Conservation (phyloP, 2,888 invertebrate genomes). For the Latrodectus hesperus region DNA sequence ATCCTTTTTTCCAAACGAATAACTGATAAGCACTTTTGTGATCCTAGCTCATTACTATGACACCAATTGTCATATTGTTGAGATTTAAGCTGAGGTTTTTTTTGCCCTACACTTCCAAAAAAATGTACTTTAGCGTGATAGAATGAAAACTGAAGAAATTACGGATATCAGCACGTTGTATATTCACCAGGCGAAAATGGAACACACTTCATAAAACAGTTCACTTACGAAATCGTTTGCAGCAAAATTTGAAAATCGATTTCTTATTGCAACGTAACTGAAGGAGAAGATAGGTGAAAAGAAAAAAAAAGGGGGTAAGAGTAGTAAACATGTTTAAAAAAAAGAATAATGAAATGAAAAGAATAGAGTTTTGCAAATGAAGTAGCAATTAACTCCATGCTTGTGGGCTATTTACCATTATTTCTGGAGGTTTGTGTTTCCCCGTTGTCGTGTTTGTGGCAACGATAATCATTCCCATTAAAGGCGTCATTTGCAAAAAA, state of each 20-base stretch:
- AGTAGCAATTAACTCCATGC: background rate
- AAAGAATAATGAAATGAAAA: too few species aligned
- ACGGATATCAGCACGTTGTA: too few species aligned
- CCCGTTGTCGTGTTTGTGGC: background rate
- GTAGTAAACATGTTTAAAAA: too few species aligned
- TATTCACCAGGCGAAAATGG: background rate
- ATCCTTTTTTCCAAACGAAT: too few species aligned
- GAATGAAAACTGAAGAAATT: too few species aligned
- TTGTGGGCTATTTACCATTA: background rate
- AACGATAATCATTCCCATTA: slow-evolving; percentile 26
- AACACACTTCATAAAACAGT: background rate
- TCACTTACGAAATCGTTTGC: background rate
- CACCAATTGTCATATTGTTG: too few species aligned
- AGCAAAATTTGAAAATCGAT: background rate
- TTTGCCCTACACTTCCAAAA: too few species aligned
- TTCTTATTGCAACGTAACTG: background rate
- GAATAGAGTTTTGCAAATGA: background rate
- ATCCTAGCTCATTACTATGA: too few species aligned
- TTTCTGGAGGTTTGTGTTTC: background rate
- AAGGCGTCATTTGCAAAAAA: background rate
- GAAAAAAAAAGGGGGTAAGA: background rate
- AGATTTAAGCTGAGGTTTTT: too few species aligned
- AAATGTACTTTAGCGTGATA: too few species aligned
- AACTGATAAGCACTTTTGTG: too few species aligned
- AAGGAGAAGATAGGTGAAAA: background rate